Evolutionary conservation across 1,140 invertebrate genomes (phyloP).

Genomic region (Drosophila ohnishii): DNA sequence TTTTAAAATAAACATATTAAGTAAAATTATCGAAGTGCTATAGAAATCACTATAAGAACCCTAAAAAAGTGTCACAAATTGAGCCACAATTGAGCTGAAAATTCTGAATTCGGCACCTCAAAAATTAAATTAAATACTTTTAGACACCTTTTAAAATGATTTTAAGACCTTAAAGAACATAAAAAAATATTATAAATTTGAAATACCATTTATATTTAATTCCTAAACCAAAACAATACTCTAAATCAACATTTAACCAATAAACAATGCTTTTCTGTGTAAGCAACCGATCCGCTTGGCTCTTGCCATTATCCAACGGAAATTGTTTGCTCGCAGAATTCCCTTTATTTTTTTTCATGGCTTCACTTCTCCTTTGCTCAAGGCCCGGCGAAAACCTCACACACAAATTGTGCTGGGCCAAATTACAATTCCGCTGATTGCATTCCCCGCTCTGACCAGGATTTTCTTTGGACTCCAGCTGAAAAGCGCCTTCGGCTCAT

Average conservation of each 20-base stretch:
- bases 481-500: constrained; percentile 73
- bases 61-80: too few relatives aligned
- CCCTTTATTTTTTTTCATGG: constrained; percentile 27
- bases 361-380: constrained; percentile 24
- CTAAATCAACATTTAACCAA: background rate
- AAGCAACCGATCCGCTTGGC: constrained; percentile 26
- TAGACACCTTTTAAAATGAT: too few relatives aligned
- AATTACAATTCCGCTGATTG: constrained; percentile 81
- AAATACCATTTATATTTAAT: too few relatives aligned
- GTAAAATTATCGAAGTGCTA: too few relatives aligned
- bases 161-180: background rate
- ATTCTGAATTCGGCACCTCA: too few relatives aligned
- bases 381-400: constrained; percentile 44
- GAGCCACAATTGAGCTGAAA: too few relatives aligned
- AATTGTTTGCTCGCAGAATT: constrained; percentile 68
- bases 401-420: constrained; percentile 65
- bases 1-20: too few relatives aligned
- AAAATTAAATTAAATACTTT: too few relatives aligned
- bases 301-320: constrained; percentile 71
- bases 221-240: background rate
- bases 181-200: background rate
- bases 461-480: constrained; percentile 23
- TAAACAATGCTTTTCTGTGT: background rate
- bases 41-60: too few relatives aligned
- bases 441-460: constrained; percentile 45